Evolutionary conservation across 1,140 invertebrate species (phyloP).

Genomic region (Antheraea pernyi): DNA sequence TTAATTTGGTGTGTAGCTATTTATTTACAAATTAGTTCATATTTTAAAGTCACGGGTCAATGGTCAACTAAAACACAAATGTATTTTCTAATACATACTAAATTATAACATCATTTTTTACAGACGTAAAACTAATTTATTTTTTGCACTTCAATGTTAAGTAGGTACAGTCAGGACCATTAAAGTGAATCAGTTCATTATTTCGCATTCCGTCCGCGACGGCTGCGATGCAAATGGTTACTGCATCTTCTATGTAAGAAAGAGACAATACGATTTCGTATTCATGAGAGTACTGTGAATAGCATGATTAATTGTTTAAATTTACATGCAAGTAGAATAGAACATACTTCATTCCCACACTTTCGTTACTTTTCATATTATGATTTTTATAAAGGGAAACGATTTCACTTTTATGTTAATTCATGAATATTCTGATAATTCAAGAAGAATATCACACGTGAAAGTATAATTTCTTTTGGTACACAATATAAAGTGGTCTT

Average conservation of each 20-base stretch:
- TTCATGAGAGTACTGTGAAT: neutral
- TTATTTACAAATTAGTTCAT: neutral
- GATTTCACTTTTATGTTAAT: neutral
- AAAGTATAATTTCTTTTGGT: neutral
- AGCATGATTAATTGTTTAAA: neutral
- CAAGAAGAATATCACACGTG: neutral
- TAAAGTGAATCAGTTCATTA: neutral
- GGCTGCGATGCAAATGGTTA: too few species aligned
- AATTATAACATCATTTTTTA: constrained; percentile 70
- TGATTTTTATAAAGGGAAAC: neutral
- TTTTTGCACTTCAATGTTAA: constrained; percentile 39
- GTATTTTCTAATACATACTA: neutral
- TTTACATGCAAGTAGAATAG: neutral
- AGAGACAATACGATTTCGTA: neutral
- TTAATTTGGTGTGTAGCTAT: neutral
- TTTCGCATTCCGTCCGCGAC: too few species aligned
- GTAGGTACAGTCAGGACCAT: constrained; percentile 6
- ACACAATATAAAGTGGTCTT: neutral
- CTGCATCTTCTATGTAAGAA: neutral
- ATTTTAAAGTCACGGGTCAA: neutral
- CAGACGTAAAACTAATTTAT: constrained; percentile 61
- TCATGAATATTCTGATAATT: too few species aligned
- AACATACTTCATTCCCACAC: neutral
- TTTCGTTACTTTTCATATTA: neutral
- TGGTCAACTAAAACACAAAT: constrained; percentile 10